Base-by-base conservation (phyloP, 1,140 invertebrate species). In the Scaptomyza hsui region DNA sequence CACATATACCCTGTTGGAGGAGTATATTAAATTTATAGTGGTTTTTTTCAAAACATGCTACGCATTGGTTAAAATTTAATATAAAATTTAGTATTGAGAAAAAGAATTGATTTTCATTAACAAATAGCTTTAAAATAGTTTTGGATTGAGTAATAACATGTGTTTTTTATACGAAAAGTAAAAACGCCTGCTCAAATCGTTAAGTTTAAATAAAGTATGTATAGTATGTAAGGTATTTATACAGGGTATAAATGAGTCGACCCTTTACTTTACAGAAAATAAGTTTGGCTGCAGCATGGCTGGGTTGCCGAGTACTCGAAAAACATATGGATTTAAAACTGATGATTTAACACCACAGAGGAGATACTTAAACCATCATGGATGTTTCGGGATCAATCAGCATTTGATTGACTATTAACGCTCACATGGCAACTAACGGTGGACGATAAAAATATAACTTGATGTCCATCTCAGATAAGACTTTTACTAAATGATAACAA, bases 371-470 rank as follows among this genome's bases (percentile, higher is more conserved):
- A 48, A 24, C 4, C 39, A 32, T 24, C 37, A 41, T 16, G 9
- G 52, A 72, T 80, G 56, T 55, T 37, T 24, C 62, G 37, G 67
- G 68, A 86, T 83, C 81, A 83, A 70, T 86, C 80, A 83, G 55
- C 39, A 49, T 68, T 52, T 64, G 62, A 80, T 76, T 62, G 47
- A 67, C 48, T 65, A 62, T 70, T 72, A 53, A 24, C 42, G 45
- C 44, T 41, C 35, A 51, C 60, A 37, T 49, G 21, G 48, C 44
- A 73, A 53, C 51, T 32, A 42, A 10, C 21, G 32, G 29, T 29
- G 56, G 35, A 32, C 35, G 24, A 2, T 26, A 21, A 24, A 61
- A 37, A n/a, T 57, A 9, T n/a, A 41, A 73, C 24, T 55, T 62
- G 69, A 73, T 78, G 72, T 32, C 15, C 18, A 49, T 21, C 57